Evolutionary conservation across 2,888 invertebrate species (phyloP).

Genomic region (Rhagium mordax): DNA sequence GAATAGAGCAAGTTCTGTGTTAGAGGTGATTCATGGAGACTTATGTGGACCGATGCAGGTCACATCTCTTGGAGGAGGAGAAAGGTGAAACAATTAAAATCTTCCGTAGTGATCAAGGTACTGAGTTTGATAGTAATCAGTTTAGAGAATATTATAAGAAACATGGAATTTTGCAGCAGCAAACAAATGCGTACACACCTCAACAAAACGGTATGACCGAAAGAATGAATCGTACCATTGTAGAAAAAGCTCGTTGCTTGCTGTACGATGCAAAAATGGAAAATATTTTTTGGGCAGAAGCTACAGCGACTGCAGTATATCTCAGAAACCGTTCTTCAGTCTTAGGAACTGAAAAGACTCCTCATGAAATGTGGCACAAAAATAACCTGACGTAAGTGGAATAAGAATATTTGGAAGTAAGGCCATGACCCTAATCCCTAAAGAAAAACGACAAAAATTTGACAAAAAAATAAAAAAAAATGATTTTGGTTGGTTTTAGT

Average conservation of each 20-base stretch:
- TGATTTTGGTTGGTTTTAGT: slow-evolving; percentile 45
- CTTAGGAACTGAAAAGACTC: background rate
- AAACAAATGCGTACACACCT: slow-evolving; percentile 39
- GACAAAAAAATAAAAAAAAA: slow-evolving; percentile 32
- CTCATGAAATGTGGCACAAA: background rate
- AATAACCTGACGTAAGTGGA: background rate
- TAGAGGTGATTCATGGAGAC: slow-evolving; percentile 58
- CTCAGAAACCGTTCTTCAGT: background rate
- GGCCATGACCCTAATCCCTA: background rate
- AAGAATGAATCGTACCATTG: slow-evolving; percentile 38
- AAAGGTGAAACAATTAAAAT: slow-evolving; percentile 22
- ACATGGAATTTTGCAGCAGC: slow-evolving; percentile 44
- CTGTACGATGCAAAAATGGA: slow-evolving; percentile 35
- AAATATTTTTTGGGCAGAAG: slow-evolving; percentile 24
- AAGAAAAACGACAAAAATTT: background rate
- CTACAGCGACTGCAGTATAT: background rate
- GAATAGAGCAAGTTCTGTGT: slow-evolving; percentile 44
- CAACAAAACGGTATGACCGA: slow-evolving; percentile 39
- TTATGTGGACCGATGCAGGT: slow-evolving; percentile 48
- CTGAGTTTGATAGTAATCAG: slow-evolving; percentile 38
- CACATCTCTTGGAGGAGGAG: slow-evolving; percentile 37
- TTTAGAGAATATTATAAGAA: slow-evolving; percentile 34
- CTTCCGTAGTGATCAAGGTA: slow-evolving; percentile 38
- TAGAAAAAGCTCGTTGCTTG: slow-evolving; percentile 39
- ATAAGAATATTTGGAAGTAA: background rate